Base-by-base conservation (phyloP, 2,888 invertebrate species). In the Eupelmus urozonus region DNA sequence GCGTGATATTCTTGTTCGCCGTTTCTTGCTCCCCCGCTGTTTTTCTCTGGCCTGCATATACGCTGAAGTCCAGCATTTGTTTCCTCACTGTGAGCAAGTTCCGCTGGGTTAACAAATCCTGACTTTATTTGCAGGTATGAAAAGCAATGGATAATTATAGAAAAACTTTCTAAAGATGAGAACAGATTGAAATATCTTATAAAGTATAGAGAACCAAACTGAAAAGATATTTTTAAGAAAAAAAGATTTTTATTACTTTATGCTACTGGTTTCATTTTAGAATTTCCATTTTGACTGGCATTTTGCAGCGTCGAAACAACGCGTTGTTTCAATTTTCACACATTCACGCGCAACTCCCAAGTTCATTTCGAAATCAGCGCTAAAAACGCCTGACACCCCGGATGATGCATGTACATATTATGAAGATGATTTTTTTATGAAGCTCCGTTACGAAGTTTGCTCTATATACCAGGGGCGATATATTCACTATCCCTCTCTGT, bases 1-100 rank as follows among this genome's bases (percentile, higher is more conserved):
- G 34, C 55, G 67, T 53, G 23, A 69, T 69, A 69, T 45, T 57
- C 69, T 45, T 42, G 40, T 67, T 69, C 53, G 23, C 34, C 9
- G 9, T 59, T 45, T 45, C 45, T 42, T 51, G 29, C 57, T n/a
- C 5, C 9, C 3, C 34, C 27, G n/a, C 20, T 34, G 34, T 59
- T 55, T 70, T 42, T 59, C 70, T 34, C 34, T 34, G 3, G 34
- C 9, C 3, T 16, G 29, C 45, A 3, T 16, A 57, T n/a, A 29
- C 67, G 40, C 45, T 0, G 34, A 9, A 34, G 34, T 34, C 34
- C 34, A 34, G 34, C 70, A 59, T 55, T 42, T 29, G 7, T 18
- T 13, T n/a, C 20, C 25, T 23, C 45, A 25, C 16, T 29, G 34
- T 34, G 34, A 34, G 9, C 9, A 34, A 27, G 18, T 65, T 16